Evolutionary conservation across 2,113 vertebrate genomes (phyloP), one percentile per base, ranked within the genome.

Genomic region (Micromys minutus): DNA sequence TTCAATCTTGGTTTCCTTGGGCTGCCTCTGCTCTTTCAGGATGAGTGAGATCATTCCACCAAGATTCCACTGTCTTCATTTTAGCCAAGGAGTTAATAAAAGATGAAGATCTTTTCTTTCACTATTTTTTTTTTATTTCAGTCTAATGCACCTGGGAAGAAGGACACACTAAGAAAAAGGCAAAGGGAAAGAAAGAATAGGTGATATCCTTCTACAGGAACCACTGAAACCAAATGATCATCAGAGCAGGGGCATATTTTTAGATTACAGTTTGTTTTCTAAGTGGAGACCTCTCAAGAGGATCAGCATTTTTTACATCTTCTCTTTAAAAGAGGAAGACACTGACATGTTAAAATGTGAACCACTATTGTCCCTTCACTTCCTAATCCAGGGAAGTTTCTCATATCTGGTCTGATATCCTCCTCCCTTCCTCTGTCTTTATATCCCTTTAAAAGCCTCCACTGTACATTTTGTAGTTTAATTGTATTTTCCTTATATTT

Each of bases 1-100:
- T 89, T 98, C 97, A 98, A 94, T 97, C 89, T 97, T 92, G 97
- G 97, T 98, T 98, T 98, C 94, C 96, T 98, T 97, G 97, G 98
- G 95, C 34, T 0, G 97, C 91, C 95, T 98, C 96, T 97, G 95
- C 0, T 19, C 92, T 97, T 97, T 97, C 96, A 97, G 96, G 81
- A 97, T 90, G 96, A 95, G 80, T 5, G 34, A 92, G 89, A 75
- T n/a, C 97, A 74, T 97, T 98, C 98, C 96, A 98, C 94, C 95
- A 93, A 96, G 96, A 95, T 98, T 98, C 96, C 63, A 88, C 71
- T 96, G 90, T 57, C 94, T 89, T 97, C 92, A 13, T 96, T 94
- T 98, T 98, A 98, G 96, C 96, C 96, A 94, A 97, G 93, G 94
- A 96, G 96, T 97, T 86, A 93, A 92, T 36, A 88, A 89, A 91